A percentile compares a stretch with the other conserved stretches of the same genome.
phyloP scores from a whole-genome alignment of 2,797 vertebrate genomes.

The Orientallactaga sibirica region DNA sequence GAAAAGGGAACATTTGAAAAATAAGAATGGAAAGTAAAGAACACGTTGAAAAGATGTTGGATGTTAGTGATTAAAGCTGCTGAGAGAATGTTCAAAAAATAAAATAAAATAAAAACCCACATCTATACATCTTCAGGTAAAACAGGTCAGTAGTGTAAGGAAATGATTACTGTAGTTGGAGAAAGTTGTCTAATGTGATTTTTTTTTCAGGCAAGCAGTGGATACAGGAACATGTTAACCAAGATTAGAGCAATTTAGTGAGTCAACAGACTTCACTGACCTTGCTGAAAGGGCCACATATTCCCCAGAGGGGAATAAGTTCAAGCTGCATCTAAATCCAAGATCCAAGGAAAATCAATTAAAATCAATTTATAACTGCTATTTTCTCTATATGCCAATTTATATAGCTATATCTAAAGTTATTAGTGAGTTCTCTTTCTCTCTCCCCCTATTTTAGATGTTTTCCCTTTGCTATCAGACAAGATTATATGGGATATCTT shows the following conservation, averaged over 20 bases:
- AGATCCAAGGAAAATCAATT: background rate
- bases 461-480: slow-evolving; percentile 49
- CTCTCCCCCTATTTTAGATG: background rate
- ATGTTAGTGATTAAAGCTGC: slow-evolving; percentile 1
- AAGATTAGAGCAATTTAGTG: background rate
- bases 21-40: slow-evolving; percentile 1
- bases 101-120: background rate
- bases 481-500: background rate
- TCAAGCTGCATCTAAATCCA: background rate
- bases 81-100: background rate
- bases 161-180: slow-evolving; percentile 32
- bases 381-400: background rate
- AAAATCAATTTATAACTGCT: background rate
- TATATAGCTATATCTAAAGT: background rate
- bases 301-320: background rate
- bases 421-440: background rate
- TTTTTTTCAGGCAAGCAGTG: slow-evolving; percentile 41
- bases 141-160: background rate
- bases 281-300: background rate
- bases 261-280: background rate
- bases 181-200: slow-evolving; percentile 27
- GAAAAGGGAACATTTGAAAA: slow-evolving; percentile 46
- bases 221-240: background rate
- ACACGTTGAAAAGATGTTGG: background rate
- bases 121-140: background rate